These are phyloP conservation scores for Sericinus montela DNA, from an alignment of 2,888 invertebrate genomes.

Conservation along the genomic window DNA sequence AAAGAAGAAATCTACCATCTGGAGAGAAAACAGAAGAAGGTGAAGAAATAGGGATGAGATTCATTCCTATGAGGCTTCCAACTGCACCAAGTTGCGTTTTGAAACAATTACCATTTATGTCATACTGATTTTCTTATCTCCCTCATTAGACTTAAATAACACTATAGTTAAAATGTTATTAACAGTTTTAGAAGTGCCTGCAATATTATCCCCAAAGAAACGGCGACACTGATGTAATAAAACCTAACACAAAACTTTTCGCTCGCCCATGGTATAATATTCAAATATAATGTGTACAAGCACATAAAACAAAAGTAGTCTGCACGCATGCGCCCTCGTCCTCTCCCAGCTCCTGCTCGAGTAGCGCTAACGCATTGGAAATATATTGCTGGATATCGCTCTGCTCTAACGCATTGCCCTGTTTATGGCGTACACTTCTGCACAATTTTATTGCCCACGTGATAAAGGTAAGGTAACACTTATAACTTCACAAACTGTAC, in stretches of 20 bases:
- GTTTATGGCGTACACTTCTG: conserved; percentile 37
- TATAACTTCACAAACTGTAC: neutral
- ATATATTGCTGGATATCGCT: conserved; percentile 38
- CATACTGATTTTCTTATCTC: no score
- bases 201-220: no score
- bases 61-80: no score
- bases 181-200: no score
- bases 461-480: conserved; percentile 27
- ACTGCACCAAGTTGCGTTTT: no score
- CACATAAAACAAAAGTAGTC: conserved; percentile 9
- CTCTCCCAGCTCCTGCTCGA: conserved; percentile 14
- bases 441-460: conserved; percentile 40
- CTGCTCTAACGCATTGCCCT: conserved; percentile 44
- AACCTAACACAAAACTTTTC: conserved; percentile 9
- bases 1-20: no score
- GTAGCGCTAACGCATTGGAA: conserved; percentile 23
- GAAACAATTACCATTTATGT: no score
- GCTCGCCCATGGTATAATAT: neutral
- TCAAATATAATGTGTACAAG: conserved; percentile 1
- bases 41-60: no score
- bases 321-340: conserved; percentile 6
- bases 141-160: no score
- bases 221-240: neutral
- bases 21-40: no score
- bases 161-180: no score